Evolutionary conservation across 1,140 invertebrate species (phyloP), one percentile per base, ranked within the genome.

Genomic region (Rhopalosiphum maidis): DNA sequence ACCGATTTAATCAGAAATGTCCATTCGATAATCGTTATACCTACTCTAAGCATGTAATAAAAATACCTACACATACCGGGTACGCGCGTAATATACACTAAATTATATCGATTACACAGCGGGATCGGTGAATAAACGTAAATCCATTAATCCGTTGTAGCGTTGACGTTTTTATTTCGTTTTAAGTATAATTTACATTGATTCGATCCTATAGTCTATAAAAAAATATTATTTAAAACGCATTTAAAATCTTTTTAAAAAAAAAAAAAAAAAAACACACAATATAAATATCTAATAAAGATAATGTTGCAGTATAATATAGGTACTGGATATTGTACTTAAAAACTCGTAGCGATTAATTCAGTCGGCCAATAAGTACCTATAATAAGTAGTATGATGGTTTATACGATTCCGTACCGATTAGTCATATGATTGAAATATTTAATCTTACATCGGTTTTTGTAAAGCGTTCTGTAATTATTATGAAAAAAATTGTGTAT

Each of bases 21-120:
- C 11, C 41, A 23, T 85, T 25, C 23, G 43, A 86, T 43, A 43
- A 41, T 46, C 41, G 85, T 18, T 18, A 6, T 25, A 43, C 41
- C 41, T 41, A 25, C 23, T 43, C 22, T 15, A 25, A 37, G 7
- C 2, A 35, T 46, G n/a, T 37, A 25, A 89, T 89, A 89, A 89
- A 54, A 89, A 77, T 77, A 77, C n/a, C 18, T 15, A 77, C 60
- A 77, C 3, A 25, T 23, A 41, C 37, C 41, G 11, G 9, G 25
- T 85, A 85, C 6, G 35, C 23, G 23, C 30, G n/a, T 89, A 37
- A 89, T 89, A 89, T 37, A 43, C 8, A 68, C 54, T 90, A 90
- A 90, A 90, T 90, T 89, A 89, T 68, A 90, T 90, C 89, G 89
- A 90, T 90, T 68, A 90, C 89, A 8, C 89, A 15, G 30, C 25